Conservation (phyloP, 1,140 invertebrate species). For the Drosophila ambigua region DNA sequence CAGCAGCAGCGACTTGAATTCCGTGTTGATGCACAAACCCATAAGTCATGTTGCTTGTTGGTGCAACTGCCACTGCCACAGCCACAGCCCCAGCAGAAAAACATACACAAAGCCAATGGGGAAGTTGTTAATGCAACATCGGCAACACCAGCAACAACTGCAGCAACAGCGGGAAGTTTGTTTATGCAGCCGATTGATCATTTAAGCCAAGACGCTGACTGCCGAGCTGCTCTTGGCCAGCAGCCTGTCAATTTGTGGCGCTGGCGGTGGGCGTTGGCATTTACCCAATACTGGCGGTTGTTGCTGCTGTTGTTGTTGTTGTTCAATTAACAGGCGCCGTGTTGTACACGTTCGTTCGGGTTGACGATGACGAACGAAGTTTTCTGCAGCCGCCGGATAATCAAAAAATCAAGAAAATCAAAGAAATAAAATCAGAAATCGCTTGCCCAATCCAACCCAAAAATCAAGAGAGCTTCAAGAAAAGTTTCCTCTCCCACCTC, state of each 20-base stretch:
- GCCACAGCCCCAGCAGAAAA: slow-evolving; percentile 21
- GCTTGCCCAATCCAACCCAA: slow-evolving; percentile 62
- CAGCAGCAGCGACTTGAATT: slow-evolving; percentile 53
- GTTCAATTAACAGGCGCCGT: slow-evolving; percentile 69
- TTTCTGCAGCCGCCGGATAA: slow-evolving; percentile 38
- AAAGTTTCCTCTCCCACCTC: slow-evolving; percentile 13
- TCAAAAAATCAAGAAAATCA: slow-evolving; percentile 56
- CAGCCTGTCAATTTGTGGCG: slow-evolving; percentile 69
- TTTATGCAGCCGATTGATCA: slow-evolving; percentile 78
- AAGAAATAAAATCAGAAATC: slow-evolving; percentile 44
- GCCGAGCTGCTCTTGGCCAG: slow-evolving; percentile 21
- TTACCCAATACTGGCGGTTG: slow-evolving; percentile 34
- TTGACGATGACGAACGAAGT: slow-evolving; percentile 51
- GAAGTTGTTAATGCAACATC: slow-evolving; percentile 77
- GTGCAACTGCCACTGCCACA: slow-evolving; percentile 26
- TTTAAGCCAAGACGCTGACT: slow-evolving; percentile 67
- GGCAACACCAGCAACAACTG: slow-evolving; percentile 24
- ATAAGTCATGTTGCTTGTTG: slow-evolving; percentile 72
- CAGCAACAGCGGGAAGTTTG: slow-evolving; percentile 37
- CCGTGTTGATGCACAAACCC: slow-evolving; percentile 77
- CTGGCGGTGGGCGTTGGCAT: slow-evolving; percentile 71
- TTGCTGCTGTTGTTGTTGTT: slow-evolving; percentile 31
- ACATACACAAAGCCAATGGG: slow-evolving; percentile 60
- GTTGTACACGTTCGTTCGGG: slow-evolving; percentile 49
- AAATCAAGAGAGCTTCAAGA: slow-evolving; percentile 25